phyloP scores from a whole-genome alignment of 2,888 invertebrate genomes.

The Idaea straminata region DNA sequence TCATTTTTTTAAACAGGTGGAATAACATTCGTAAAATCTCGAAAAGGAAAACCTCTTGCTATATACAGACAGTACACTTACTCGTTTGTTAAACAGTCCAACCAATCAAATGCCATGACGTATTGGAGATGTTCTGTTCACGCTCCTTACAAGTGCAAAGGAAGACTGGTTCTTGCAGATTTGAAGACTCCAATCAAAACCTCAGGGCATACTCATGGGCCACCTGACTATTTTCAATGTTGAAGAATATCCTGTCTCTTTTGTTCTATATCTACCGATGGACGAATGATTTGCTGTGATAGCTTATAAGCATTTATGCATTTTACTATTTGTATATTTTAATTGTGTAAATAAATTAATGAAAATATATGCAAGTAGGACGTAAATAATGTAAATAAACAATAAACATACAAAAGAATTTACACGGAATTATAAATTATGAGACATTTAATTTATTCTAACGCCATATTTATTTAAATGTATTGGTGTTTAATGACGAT shows the following conservation, averaged over 20 bases:
- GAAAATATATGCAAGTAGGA: background rate
- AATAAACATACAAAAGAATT: background rate
- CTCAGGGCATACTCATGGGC: background rate
- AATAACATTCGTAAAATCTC: slow-evolving; percentile 16
- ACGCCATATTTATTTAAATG: background rate
- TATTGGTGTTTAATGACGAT: too few relatives aligned
- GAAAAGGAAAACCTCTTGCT: slow-evolving; percentile 10
- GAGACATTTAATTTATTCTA: background rate
- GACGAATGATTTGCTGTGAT: too few relatives aligned
- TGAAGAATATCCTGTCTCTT: background rate
- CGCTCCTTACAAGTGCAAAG: slow-evolving; percentile 7
- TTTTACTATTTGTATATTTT: background rate
- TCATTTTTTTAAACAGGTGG: background rate
- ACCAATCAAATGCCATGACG: background rate
- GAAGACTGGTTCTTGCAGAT: background rate
- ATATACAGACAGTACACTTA: background rate
- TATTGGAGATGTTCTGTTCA: slow-evolving; percentile 7
- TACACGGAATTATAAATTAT: background rate
- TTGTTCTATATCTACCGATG: background rate
- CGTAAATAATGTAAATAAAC: background rate
- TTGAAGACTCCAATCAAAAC: background rate
- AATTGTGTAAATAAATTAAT: background rate
- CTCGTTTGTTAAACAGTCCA: background rate
- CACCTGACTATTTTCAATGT: background rate
- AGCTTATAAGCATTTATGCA: too few relatives aligned